Base-by-base conservation (phyloP, 1,140 invertebrate species). In the Leguminivora glycinivorella region DNA sequence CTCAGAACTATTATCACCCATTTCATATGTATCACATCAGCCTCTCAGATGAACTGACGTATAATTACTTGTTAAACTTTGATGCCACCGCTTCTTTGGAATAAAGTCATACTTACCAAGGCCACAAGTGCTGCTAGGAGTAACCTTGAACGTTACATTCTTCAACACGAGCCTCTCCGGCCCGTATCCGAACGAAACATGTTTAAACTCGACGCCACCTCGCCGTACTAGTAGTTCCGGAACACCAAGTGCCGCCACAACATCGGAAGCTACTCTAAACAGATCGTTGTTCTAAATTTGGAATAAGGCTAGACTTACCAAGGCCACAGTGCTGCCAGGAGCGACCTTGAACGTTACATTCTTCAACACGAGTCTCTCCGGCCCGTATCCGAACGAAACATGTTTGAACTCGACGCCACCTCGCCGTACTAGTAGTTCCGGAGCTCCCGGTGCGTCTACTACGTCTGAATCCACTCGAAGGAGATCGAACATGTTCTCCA, bases 401-500 rank as follows among this genome's bases (percentile, higher is more conserved):
- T 99, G 96, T 7, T 93, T 94, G 84, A 99, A 98, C 92, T 98
- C 97, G 34, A 99, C 95, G 63, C 93, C 91, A 47, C 97, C 98
- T 60, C 93, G 93, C 47, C 94, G 94, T 1, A 97, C 91, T 4
- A 94, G 83, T 19, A 99, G 84, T 19, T 94, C 93, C 6, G 93
- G 93, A 56, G 97, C 97, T 70, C 95, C 95, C 0, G 95, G 94
- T 1, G 94, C 94, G 92, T 99, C 98, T 14, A 95, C 92, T 63
- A 99, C 94, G 92, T 99, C 98, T 74, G 96, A 93, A 25, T 96
- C 93, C 87, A 98, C 96, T 66, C 95, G 94, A 66, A 99, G 92
- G 60, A 99, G 85, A 69, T 99, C 98, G 91, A 99, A 98, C 98
- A 99, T 99, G 86, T 99, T 99, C 92, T 99, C 98, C 98, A 99